Conservation (phyloP, 2,113 vertebrate genomes). For the Girardinichthys multiradiatus region DNA sequence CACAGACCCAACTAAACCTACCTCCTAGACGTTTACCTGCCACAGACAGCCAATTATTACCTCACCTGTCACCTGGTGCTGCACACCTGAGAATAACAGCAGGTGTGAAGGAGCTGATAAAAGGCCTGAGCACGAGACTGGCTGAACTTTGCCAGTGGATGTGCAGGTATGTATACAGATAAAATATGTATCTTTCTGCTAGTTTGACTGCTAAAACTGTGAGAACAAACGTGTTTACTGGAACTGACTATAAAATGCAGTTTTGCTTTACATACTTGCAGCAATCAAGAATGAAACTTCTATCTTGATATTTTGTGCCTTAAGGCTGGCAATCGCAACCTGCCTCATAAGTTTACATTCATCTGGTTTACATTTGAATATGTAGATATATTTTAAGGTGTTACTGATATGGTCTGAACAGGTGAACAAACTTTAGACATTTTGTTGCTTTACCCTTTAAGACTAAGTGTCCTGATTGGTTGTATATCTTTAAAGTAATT, state of each 20-base stretch:
- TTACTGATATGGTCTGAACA: neutral
- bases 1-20: too few species aligned
- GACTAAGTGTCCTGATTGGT: too few species aligned
- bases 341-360: too few species aligned
- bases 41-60: neutral
- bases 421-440: neutral
- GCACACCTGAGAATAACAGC: conserved; percentile 36
- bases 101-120: conserved; percentile 21
- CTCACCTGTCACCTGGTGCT: neutral
- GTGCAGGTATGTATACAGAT: conserved; percentile 35
- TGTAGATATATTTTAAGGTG: too few species aligned
- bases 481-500: too few species aligned
- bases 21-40: neutral
- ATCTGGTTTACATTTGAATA: too few species aligned
- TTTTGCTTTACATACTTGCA: too few species aligned
- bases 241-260: neutral
- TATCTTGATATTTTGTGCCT: too few species aligned
- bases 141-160: neutral
- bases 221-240: neutral
- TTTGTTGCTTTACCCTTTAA: neutral
- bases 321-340: too few species aligned
- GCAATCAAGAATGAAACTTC: neutral
- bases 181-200: neutral
- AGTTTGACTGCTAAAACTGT: neutral
- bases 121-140: neutral